Evolutionary conservation across 23 tunicate species (phyloP).

Genomic region (Styela clava): DNA sequence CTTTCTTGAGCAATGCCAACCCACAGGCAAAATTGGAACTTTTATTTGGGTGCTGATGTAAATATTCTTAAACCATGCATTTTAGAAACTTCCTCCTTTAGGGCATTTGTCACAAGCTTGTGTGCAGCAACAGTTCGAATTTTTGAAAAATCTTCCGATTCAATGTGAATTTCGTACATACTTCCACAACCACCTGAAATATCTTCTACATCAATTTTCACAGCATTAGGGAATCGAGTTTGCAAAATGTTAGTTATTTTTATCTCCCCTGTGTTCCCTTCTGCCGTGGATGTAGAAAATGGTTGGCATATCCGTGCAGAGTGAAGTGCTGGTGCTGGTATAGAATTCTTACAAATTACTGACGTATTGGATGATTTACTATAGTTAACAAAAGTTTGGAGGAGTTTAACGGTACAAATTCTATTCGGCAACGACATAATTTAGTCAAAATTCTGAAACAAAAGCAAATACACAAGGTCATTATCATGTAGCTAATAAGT

Average conservation of each 20-base stretch:
- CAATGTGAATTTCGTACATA: conserved; percentile 79
- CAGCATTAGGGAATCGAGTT: conserved; percentile 39
- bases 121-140: conserved; percentile 64
- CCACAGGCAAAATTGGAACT: neutral
- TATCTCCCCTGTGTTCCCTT: conserved; percentile 22
- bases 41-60: conserved; percentile 38
- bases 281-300: conserved; percentile 17
- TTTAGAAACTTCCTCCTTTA: conserved; percentile 79
- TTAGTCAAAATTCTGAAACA: neutral
- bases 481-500: too few relatives aligned
- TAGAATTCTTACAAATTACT: too few relatives aligned
- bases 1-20: neutral
- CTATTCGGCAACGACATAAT: neutral
- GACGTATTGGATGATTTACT: neutral
- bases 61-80: conserved; percentile 93
- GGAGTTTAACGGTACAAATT: neutral
- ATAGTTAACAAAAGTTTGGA: neutral
- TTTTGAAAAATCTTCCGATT: conserved; percentile 55
- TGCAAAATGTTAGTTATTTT: conserved; percentile 11
- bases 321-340: too few relatives aligned
- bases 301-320: too few relatives aligned
- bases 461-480: neutral
- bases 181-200: conserved; percentile 98
- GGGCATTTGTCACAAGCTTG: conserved; percentile 71
- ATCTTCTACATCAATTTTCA: conserved; percentile 51